Conservation (phyloP, 2,797 vertebrate species). For the Gouania willdenowi region DNA sequence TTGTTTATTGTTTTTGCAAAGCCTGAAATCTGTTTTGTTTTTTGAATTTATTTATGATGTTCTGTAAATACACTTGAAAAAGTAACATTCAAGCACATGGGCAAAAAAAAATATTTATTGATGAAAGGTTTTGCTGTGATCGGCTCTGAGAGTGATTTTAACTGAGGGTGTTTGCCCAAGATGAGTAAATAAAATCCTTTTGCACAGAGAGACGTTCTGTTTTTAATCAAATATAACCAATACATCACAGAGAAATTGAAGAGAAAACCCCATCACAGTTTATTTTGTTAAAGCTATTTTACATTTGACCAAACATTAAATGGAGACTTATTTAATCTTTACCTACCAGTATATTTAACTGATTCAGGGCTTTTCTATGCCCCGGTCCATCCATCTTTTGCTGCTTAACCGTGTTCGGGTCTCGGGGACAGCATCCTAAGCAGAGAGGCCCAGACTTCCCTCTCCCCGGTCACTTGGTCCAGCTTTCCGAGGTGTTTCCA, state of each 20-base stretch:
- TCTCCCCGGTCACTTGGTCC: too few relatives aligned
- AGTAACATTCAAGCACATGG: constrained; percentile 81
- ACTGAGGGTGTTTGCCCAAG: constrained; percentile 37
- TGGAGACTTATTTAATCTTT: too few relatives aligned
- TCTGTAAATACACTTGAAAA: constrained; percentile 74
- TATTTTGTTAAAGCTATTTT: too few relatives aligned
- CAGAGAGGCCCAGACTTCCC: too few relatives aligned
- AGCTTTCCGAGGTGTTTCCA: too few relatives aligned
- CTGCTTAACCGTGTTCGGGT: too few relatives aligned
- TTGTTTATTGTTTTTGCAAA: constrained; percentile 71
- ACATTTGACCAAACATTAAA: too few relatives aligned
- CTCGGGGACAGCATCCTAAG: too few relatives aligned
- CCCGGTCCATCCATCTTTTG: too few relatives aligned
- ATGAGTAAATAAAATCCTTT: constrained; percentile 52
- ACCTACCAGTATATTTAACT: too few relatives aligned
- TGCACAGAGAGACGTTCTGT: constrained; percentile 17
- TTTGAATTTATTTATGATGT: constrained; percentile 93
- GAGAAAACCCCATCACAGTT: too few relatives aligned
- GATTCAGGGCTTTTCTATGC: too few relatives aligned
- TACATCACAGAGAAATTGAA: background rate
- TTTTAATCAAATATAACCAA: background rate
- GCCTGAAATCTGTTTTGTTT: constrained; percentile 80
- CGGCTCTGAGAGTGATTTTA: constrained; percentile 63
- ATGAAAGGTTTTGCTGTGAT: constrained; percentile 83
- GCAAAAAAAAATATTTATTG: constrained; percentile 92